Base-by-base conservation (phyloP, 2,113 vertebrate species). In the Scatophagus argus region DNA sequence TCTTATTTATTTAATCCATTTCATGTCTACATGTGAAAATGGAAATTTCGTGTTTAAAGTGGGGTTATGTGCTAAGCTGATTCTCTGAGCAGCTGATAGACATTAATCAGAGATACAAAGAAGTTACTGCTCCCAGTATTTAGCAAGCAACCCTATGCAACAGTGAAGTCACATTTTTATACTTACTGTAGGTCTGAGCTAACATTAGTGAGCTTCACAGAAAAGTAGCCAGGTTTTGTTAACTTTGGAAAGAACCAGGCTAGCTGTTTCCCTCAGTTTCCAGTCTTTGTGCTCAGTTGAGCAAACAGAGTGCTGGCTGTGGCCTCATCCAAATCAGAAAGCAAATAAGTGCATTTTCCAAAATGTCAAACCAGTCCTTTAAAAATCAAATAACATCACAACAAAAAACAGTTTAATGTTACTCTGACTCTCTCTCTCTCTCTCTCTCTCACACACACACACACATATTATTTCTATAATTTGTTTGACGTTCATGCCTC, bases 401-500 rank as follows among this genome's bases (percentile, higher is more conserved):
- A 14, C 46, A 44, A 54, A 13, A 16, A 21, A 4, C 38, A 6
- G 21, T 51, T 51, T 51, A 47, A 47, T n/a, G 46, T n/a, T 23
- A n/a, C 9, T 47, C n/a, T n/a, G n/a, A n/a, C n/a, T n/a, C n/a
- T n/a, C 34, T 66, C 17, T 0, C 13, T 21, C 21, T 25, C 29
- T 32, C 52, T 32, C 19, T 55, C 54, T 32, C 61, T 43, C 23
- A 13, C 8, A 31, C 38, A 29, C 2, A 47, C 55, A 62, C 34
- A 39, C 46, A 19, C 32, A 6, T n/a, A 67, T 29, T 56, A 19
- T 38, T 13, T 51, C 51, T 31, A 34, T 46, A 60, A 71, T 31
- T 5, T 76, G 72, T 31, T 5, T 76, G 72, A 38, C 83, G 76
- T 74, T 81, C 51, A 58, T 58, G 55, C 29, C 54, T 87, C 77